Conservation (phyloP, 1,140 invertebrate genomes). For the Scaptomyza pallida region DNA sequence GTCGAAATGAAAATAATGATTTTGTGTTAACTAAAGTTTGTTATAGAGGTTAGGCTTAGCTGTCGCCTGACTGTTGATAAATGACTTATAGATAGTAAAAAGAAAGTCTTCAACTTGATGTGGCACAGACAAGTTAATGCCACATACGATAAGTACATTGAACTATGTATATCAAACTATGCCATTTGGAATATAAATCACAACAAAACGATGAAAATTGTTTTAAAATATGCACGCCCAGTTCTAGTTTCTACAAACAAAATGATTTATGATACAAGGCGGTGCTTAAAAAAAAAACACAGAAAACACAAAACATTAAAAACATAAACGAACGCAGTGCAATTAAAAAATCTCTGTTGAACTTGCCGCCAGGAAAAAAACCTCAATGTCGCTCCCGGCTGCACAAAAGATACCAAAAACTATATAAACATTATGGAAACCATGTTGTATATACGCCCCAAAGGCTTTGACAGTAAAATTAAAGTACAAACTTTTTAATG, state of each 20-base stretch:
- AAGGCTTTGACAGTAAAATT: slow-evolving; percentile 61
- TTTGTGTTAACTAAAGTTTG: slow-evolving; percentile 10
- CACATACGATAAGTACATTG: slow-evolving; percentile 48
- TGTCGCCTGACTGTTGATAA: slow-evolving; percentile 59
- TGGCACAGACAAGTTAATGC: slow-evolving; percentile 72
- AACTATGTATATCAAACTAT: slow-evolving; percentile 16
- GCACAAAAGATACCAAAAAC: background rate
- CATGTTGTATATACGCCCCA: slow-evolving; percentile 23
- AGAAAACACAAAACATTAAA: slow-evolving; percentile 61
- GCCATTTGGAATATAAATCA: slow-evolving; percentile 43
- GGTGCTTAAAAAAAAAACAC: slow-evolving; percentile 38
- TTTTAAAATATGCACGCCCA: slow-evolving; percentile 54
- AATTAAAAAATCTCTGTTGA: slow-evolving; percentile 78
- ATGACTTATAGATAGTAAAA: slow-evolving; percentile 68
- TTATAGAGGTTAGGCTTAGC: slow-evolving; percentile 14
- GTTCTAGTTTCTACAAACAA: slow-evolving; percentile 21
- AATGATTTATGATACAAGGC: slow-evolving; percentile 71
- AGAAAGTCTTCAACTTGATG: slow-evolving; percentile 41
- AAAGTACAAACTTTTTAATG: slow-evolving; percentile 61
- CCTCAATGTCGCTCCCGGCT: slow-evolving; percentile 15
- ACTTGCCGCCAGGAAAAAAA: slow-evolving; percentile 63
- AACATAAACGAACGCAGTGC: slow-evolving; percentile 57
- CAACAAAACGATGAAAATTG: slow-evolving; percentile 52
- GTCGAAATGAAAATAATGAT: slow-evolving; percentile 7
- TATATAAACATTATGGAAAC: slow-evolving; percentile 22